Conservation (phyloP, 2,888 invertebrate genomes). For the Melieria picta region DNA sequence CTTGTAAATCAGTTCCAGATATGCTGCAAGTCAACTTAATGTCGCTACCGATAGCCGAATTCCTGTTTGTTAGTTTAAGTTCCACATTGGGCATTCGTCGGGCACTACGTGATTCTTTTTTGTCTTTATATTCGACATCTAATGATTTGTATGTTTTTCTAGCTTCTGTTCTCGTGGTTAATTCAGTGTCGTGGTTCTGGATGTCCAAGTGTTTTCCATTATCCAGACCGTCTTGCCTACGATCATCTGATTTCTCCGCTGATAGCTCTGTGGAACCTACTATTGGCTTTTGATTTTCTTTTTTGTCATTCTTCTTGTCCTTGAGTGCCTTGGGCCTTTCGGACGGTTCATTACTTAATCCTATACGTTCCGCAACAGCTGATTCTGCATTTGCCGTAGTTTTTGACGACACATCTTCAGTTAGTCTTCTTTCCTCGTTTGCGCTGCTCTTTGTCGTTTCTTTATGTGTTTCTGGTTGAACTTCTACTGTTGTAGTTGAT, state of each 20-base stretch:
- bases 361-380: constrained; percentile 39
- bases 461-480: constrained; percentile 39
- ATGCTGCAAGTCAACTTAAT: constrained; percentile 83
- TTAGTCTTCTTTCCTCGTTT: constrained; percentile 9
- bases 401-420: constrained; percentile 8
- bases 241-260: not conserved
- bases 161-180: constrained; percentile 44
- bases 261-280: not conserved
- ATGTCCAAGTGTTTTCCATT: not conserved
- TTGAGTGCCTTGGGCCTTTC: constrained; percentile 35
- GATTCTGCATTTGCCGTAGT: constrained; percentile 10
- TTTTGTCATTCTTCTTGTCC: constrained; percentile 14
- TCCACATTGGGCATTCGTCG: constrained; percentile 60
- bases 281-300: constrained; percentile 24
- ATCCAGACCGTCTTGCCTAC: not conserved
- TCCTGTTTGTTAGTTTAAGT: constrained; percentile 79
- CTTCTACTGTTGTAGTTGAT: constrained; percentile 25
- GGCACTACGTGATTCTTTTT: constrained; percentile 53
- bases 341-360: constrained; percentile 44
- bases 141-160: constrained; percentile 44
- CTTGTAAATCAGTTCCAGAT: constrained; percentile 74
- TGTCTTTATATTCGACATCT: constrained; percentile 53
- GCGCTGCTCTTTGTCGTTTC: too few species aligned
- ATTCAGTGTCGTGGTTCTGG: constrained; percentile 40
- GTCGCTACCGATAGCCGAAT: constrained; percentile 77